Percentiles rank a stretch among this genome's conserved stretches.
These are phyloP conservation scores for Capricornis sumatraensis DNA, from an alignment of 2,113 vertebrate species.

Conservation along the genomic window DNA sequence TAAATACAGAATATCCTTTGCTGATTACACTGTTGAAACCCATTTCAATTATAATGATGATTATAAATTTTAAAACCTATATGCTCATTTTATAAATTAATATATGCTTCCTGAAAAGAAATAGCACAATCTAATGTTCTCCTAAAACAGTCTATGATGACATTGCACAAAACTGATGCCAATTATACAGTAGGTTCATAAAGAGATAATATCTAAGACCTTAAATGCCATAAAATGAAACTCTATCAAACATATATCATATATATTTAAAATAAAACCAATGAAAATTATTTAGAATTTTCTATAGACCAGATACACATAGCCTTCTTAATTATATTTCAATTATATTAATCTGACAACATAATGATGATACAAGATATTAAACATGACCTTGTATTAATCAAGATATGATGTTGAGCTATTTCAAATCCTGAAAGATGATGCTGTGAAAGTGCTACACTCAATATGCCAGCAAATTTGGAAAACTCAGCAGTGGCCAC, in stretches of 20 bases:
- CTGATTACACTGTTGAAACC: not conserved
- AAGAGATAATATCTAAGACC: not conserved
- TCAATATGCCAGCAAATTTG: too few species aligned
- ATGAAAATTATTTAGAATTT: not conserved
- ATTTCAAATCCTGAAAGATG: too few species aligned
- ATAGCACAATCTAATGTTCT: not conserved
- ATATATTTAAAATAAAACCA: not conserved
- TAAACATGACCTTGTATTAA: not conserved
- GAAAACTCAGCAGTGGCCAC: too few species aligned
- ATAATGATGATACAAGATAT: not conserved
- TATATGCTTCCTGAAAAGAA: not conserved
- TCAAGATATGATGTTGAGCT: not conserved
- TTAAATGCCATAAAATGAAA: not conserved
- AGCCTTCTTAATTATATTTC: not conserved
- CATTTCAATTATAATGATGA: not conserved
- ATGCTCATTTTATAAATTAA: not conserved
- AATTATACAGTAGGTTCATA: not conserved
- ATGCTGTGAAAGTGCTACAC: too few species aligned
- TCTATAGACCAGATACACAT: not conserved
- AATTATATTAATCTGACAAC: not conserved
- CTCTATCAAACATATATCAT: not conserved
- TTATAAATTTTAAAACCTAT: not conserved
- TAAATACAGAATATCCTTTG: not conserved
- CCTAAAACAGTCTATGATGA: not conserved
- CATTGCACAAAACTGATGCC: not conserved